Base-by-base conservation (phyloP, 23 tunicate species). In the Clavelina lepadiformis region DNA sequence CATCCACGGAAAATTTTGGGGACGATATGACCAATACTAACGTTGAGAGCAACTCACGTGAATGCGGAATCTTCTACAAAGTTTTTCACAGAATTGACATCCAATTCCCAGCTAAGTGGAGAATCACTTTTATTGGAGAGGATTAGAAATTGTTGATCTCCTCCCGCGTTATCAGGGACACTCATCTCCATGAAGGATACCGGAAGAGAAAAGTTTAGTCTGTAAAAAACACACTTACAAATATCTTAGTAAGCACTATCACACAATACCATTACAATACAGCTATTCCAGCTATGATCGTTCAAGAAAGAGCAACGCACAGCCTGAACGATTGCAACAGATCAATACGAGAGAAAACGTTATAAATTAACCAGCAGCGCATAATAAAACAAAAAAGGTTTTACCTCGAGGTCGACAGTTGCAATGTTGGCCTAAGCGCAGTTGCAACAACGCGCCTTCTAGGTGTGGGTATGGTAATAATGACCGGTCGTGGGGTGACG, bases 391-490 rank as follows among this genome's bases (percentile, higher is more conserved):
- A 11, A 13, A 6, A 11, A 15, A 19, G 47, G 6, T 6, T 57
- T 56, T 38, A 85, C 94, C 46, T 73, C 18, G 85, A 38, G 2
- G 65, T 33, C 1, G 97, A 89, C 33, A 89, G 13, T 7, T 69
- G 41, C 53, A 89, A 37, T 2, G 67, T 52, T 15, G 89, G 83
- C 28, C 87, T 53, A 1, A 89, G 76, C 2, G 97, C 88, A 3
- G 97, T 89, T 11, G 97, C 97, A 2, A 62, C 65, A 41, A 89
- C 86, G 36, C 97, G 62, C 47, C 97, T 61, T 65, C 86, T 46
- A 0, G 96, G 96, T 22, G 87, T 80, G 0, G 96, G 82, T 1
- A 86, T 76, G 3, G 74, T 45, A 31, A 69, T 63, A 20, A 69
- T 36, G 22, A 86, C 28, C 3, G 74, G 82, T 13, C 81, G 60